Evolutionary conservation across 2,888 invertebrate genomes (phyloP).

Genomic region (Leptopilina drosophilae): DNA sequence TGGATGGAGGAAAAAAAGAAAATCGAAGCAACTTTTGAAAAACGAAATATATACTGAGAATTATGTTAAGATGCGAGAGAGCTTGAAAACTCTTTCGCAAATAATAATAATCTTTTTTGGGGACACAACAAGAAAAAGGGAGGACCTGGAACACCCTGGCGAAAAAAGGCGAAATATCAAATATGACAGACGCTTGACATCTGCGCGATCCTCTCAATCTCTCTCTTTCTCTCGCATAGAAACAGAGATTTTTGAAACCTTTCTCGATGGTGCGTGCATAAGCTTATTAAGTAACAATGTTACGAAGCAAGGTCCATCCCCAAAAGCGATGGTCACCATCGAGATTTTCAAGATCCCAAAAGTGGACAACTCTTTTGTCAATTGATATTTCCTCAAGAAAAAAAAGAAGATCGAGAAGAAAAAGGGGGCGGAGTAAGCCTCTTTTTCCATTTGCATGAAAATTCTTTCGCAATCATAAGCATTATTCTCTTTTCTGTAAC

Average conservation of each 20-base stretch:
- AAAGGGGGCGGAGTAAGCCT: conserved; percentile 36
- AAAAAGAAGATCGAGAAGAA: conserved; percentile 36
- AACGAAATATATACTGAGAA: conserved; percentile 59
- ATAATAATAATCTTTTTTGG: conserved; percentile 62
- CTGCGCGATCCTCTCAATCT: conserved; percentile 59
- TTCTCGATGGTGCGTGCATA: conserved; percentile 73
- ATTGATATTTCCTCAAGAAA: conserved; percentile 51
- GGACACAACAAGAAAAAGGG: conserved; percentile 55
- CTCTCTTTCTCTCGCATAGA: too few relatives aligned
- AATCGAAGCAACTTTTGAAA: conserved; percentile 54
- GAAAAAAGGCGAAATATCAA: conserved; percentile 71
- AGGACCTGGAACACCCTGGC: conserved; percentile 51
- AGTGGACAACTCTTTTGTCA: conserved; percentile 59
- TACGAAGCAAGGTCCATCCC: conserved; percentile 62
- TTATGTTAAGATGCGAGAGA: conserved; percentile 48
- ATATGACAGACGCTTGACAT: conserved; percentile 75
- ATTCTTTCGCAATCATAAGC: conserved; percentile 37
- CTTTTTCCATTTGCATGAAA: conserved; percentile 39
- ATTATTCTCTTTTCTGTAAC: conserved; percentile 31
- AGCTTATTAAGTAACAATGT: conserved; percentile 76
- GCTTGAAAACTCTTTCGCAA: conserved; percentile 72
- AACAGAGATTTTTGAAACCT: conserved; percentile 59
- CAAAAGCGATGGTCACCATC: conserved; percentile 61
- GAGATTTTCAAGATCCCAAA: conserved; percentile 52
- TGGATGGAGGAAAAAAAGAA: conserved; percentile 53